phyloP scores from a whole-genome alignment of 2,888 invertebrate species.

The Drosophila cracens region DNA sequence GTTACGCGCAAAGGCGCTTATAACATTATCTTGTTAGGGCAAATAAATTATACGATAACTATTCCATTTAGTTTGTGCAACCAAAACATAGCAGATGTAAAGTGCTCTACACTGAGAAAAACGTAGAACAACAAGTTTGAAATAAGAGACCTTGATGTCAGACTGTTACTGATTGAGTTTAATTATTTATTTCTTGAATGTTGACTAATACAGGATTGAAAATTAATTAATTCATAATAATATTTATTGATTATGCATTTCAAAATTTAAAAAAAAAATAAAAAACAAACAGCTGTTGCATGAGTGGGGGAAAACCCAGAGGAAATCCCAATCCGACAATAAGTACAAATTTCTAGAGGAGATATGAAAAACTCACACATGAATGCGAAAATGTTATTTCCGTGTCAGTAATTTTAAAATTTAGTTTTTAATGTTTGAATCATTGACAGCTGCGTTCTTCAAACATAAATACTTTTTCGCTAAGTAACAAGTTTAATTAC shows the following conservation, averaged over 20 bases:
- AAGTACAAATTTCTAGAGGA: background rate
- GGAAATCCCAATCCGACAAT: background rate
- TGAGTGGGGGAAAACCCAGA: background rate
- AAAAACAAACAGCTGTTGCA: background rate
- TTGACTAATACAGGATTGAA: background rate
- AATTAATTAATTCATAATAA: background rate
- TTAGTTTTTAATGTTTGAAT: background rate
- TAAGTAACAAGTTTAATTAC: no score
- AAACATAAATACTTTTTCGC: no score
- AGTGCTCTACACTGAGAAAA: constrained; percentile 26
- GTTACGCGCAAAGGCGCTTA: constrained; percentile 57
- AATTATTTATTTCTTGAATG: background rate
- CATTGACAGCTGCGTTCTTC: background rate
- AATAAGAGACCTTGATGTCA: background rate
- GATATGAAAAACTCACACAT: background rate
- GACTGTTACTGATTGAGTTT: background rate
- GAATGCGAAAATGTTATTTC: background rate
- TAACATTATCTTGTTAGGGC: constrained; percentile 66
- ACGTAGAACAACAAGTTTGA: background rate
- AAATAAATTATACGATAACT: constrained; percentile 78
- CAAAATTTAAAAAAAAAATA: background rate
- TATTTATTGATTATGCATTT: background rate
- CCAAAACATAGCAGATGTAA: constrained; percentile 37
- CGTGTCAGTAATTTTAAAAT: background rate
- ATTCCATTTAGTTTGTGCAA: constrained; percentile 74